Evolutionary conservation across 2,797 vertebrate genomes (phyloP).

Genomic region (Xenentodon cancila): DNA sequence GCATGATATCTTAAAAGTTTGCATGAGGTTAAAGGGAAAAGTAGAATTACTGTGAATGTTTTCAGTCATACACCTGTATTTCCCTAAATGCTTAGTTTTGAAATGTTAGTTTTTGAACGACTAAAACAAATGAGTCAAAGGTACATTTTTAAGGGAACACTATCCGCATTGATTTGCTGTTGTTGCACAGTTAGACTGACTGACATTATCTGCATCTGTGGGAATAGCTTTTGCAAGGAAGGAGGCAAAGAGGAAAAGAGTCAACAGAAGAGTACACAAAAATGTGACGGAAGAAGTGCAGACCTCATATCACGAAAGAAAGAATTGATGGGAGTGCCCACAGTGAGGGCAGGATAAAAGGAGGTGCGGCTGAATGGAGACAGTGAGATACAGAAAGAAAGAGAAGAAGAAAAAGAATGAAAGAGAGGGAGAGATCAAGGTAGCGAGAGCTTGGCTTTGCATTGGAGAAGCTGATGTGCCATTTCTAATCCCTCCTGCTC

Average conservation of each 20-base stretch:
- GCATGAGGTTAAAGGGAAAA: no score
- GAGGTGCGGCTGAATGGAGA: conserved; percentile 57
- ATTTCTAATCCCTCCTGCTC: conserved; percentile 88
- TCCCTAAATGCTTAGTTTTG: no score
- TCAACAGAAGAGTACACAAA: neutral
- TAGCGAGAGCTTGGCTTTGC: conserved; percentile 67
- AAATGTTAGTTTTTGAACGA: no score
- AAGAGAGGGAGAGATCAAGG: conserved; percentile 49
- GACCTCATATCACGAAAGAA: conserved; percentile 37
- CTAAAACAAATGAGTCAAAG: no score
- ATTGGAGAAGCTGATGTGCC: conserved; percentile 80
- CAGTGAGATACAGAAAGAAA: conserved; percentile 44
- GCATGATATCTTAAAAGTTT: no score
- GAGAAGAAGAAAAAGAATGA: conserved; percentile 44
- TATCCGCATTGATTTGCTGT: no score
- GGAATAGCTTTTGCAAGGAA: conserved; percentile 18
- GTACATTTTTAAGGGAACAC: no score
- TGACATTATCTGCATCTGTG: neutral
- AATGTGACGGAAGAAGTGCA: conserved; percentile 37
- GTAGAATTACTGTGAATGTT: no score
- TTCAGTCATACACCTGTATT: no score
- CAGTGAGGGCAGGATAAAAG: conserved; percentile 66
- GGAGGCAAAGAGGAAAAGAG: neutral
- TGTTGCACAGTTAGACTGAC: no score
- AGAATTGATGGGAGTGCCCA: conserved; percentile 55